Base-by-base conservation (phyloP, 2,888 invertebrate species). In the Phaedon cochleariae region DNA sequence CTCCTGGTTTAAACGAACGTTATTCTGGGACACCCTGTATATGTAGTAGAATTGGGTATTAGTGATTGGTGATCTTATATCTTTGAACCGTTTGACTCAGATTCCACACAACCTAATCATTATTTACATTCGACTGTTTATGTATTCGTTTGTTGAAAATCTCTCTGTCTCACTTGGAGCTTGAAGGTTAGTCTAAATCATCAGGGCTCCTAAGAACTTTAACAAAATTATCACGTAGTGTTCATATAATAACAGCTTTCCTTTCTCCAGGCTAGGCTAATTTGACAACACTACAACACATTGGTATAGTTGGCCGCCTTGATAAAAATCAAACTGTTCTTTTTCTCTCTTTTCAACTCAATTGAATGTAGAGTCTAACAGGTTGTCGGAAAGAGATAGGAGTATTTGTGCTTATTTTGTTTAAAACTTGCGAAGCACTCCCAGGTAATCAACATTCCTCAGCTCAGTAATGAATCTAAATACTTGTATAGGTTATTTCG, bases 371-470 rank as follows among this genome's bases (percentile, higher is more conserved):
- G 15, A 15, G n/a, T 41, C 15, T 1, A 12, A n/a, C 12, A 15
- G 41, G 41, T 15, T 45, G 45, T 45, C 17, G 15, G n/a, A 45
- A 17, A 57, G 9, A 45, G 57, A 57, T 10, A 17, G 45, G 10
- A 9, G 12, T 15, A 21, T 18, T 41, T 21, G 34, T 18, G 54
- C 37, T 37, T 54, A 54, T 45, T 57, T 45, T 45, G 41, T 45
- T 34, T 54, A 20, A 54, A 34, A 54, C 37, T 55, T 15, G 15
- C 45, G 57, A 45, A 57, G 29, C 57, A 57, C 57, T 57, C 57
- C 57, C 21, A 57, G n/a, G 45, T 45, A 29, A 57, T 45, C 29
- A 57, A 57, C 57, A 57, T 57, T 57, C 57, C 29, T 57, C 4
- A 20, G 22, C n/a, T n/a, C n/a, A n/a, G 10, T 2, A 41, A 3